Percentiles rank a stretch among this genome's conserved stretches.
Evolutionary conservation across 1,140 invertebrate genomes (phyloP).

Genomic region (Pararge aegeria): DNA sequence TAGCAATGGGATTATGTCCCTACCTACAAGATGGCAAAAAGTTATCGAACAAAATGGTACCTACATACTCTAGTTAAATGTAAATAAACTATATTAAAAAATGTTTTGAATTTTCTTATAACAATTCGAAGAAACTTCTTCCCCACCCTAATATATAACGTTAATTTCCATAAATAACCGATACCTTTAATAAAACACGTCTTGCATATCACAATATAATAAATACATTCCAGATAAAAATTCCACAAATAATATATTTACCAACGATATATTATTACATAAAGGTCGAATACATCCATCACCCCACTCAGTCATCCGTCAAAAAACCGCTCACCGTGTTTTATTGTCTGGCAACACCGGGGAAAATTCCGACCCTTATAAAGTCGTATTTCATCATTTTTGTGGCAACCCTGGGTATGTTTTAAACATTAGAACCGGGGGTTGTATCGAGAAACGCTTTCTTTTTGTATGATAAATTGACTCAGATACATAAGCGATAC

Average conservation of each 20-base stretch:
- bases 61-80: too few relatives aligned
- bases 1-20: too few relatives aligned
- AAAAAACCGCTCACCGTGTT: slow-evolving; percentile 57
- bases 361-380: slow-evolving; percentile 23
- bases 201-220: not conserved
- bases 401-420: slow-evolving; percentile 45
- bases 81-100: too few relatives aligned
- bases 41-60: too few relatives aligned
- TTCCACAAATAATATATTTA: slow-evolving; percentile 22
- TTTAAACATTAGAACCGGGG: slow-evolving; percentile 54
- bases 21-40: too few relatives aligned
- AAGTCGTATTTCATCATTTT: slow-evolving; percentile 32
- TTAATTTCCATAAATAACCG: too few relatives aligned
- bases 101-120: too few relatives aligned
- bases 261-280: slow-evolving; percentile 23
- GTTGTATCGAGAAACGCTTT: slow-evolving; percentile 38
- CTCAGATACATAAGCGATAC: slow-evolving; percentile 16
- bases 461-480: slow-evolving; percentile 51
- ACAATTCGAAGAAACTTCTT: too few relatives aligned
- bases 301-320: slow-evolving; percentile 57
- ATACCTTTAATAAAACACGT: not conserved
- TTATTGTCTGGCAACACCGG: slow-evolving; percentile 53
- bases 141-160: too few relatives aligned
- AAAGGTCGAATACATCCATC: slow-evolving; percentile 36
- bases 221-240: not conserved